phyloP scores from a whole-genome alignment of 2,797 vertebrate genomes.

The Notolepis coatsorum region DNA sequence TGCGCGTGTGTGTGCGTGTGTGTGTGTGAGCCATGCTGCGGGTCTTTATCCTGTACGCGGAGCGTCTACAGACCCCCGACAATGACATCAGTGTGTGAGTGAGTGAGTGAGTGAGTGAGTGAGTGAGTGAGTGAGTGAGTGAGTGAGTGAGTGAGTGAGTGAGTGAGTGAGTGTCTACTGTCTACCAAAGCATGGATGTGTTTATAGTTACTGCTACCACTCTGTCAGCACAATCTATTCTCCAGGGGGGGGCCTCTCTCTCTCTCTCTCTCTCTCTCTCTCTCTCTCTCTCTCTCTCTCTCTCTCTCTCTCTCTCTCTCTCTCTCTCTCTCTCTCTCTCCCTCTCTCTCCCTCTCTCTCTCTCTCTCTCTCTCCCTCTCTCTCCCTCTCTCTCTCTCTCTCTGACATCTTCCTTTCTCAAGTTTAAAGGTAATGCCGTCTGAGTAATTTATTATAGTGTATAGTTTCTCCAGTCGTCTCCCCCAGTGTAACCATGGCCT shows the following conservation, averaged over 20 bases:
- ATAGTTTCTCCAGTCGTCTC: too few species aligned
- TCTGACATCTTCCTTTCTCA: not conserved
- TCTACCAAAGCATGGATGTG: constrained; percentile 22
- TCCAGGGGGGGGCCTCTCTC: not conserved
- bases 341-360: not conserved
- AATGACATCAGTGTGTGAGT: not conserved
- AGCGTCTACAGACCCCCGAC: too few species aligned
- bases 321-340: not conserved
- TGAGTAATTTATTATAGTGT: too few species aligned
- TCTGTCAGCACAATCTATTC: constrained; percentile 23
- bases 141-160: not conserved
- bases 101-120: too few species aligned
- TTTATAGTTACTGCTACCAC: constrained; percentile 11
- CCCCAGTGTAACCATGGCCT: not conserved
- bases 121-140: too few species aligned
- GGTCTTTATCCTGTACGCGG: too few species aligned
- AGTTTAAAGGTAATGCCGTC: too few species aligned
- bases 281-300: not conserved
- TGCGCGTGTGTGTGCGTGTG: not conserved
- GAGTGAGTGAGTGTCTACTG: not conserved
- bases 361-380: not conserved
- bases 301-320: not conserved
- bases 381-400: not conserved
- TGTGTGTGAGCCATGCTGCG: not conserved
- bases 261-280: not conserved